Evolutionary conservation across 1,140 invertebrate species (phyloP), one percentile per base, ranked within the genome.

Genomic region (Helicoverpa zea): DNA sequence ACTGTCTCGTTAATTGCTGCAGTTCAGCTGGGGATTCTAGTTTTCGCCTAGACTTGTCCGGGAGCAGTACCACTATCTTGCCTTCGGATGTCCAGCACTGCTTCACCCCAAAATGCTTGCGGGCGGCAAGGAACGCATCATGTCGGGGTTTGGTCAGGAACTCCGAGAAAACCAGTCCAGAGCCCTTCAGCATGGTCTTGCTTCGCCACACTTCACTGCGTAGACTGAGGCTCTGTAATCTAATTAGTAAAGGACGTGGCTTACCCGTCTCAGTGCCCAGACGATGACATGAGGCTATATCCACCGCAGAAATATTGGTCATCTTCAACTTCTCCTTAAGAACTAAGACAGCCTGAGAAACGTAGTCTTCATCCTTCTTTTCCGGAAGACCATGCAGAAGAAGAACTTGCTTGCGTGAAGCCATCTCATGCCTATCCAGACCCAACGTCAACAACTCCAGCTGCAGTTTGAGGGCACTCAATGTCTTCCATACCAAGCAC

Each of bases 341-440:
- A 10, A 16, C n/a, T 49, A 0, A 3, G n/a, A 66, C 14, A 30
- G 14, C 14, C 30, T 7, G 14, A 3, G 43, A 13, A 2, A 7
- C 11, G 4, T 7, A 14, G 7, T 49, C 43, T 16, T 43, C 43
- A 16, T 47, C 64, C 14, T 66, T 49, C 29, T 66, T 1, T 35
- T 66, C 64, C 0, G 10, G 4, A 9, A 66, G 35, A 1, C 64
- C 64, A 66, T 66, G 64, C 2, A 66, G 35, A 9, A 66, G 43
- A 2, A 66, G 64, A 43, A 66, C 64, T 13, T 66, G 11, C 4
- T 7, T 30, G 14, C 64, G 64, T 16, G 64, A 66, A 47, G 64
- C 64, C 64, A 66, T 66, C 29, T 66, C 64, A 16, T 66, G 64
- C 2, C 64, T 10, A 10, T 66, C 64, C 64, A 66, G n/a, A 16